These are phyloP conservation scores for Halcyon badia DNA, from an alignment of 2,797 vertebrate genomes.

Conservation along the genomic window DNA sequence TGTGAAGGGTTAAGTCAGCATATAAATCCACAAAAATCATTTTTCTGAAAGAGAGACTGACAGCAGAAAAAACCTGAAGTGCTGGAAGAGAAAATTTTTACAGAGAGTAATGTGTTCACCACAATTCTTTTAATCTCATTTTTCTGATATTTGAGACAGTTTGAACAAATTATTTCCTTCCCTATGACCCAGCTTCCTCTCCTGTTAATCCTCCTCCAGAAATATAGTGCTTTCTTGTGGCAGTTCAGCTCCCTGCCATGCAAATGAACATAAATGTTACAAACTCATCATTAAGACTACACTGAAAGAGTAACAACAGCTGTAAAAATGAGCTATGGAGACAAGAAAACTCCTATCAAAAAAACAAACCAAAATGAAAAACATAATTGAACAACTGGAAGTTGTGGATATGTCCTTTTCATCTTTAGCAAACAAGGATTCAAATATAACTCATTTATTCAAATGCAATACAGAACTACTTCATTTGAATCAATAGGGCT, in stretches of 20 bases:
- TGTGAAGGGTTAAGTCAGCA: neutral
- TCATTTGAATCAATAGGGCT: neutral
- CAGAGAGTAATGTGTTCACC: neutral
- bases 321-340: neutral
- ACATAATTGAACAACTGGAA: neutral
- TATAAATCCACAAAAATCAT: neutral
- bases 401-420: neutral
- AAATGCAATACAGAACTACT: neutral
- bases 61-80: neutral
- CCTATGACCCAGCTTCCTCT: neutral
- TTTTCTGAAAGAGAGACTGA: conserved; percentile 6
- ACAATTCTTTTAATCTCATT: neutral
- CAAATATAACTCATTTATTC: neutral
- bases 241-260: neutral
- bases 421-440: neutral
- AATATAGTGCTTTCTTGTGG: neutral
- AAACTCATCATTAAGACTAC: neutral
- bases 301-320: neutral
- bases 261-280: neutral
- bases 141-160: conserved; percentile 14
- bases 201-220: neutral
- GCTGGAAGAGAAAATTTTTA: neutral
- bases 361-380: neutral
- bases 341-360: neutral
- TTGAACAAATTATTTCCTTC: neutral